A percentile compares a stretch with the other conserved stretches of the same genome.
Evolutionary conservation across 2,113 vertebrate species (phyloP).

Genomic region (Maccullochella peelii): DNA sequence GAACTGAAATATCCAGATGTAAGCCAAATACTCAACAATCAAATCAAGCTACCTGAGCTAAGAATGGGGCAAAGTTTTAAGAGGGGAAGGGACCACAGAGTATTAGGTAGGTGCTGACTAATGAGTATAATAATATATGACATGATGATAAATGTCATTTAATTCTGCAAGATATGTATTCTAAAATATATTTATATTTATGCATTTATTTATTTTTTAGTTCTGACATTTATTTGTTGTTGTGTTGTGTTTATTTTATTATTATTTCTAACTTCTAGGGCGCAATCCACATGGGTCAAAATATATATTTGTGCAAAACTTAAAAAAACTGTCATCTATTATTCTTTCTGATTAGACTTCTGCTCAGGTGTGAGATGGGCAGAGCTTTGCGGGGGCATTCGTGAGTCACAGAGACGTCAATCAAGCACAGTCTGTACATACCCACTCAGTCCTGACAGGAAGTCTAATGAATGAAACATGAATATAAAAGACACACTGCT

Average conservation of each 20-base stretch:
- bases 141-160: too few relatives aligned
- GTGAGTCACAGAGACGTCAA: not conserved
- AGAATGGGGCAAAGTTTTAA: not conserved
- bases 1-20: not conserved
- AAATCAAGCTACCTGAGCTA: not conserved
- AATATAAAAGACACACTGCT: not conserved
- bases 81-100: not conserved
- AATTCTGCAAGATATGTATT: not conserved
- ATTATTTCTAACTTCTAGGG: not conserved
- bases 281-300: not conserved
- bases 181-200: not conserved
- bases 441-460: not conserved
- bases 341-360: not conserved
- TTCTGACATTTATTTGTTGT: not conserved
- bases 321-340: not conserved
- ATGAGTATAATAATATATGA: not conserved
- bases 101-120: too few relatives aligned
- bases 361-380: not conserved
- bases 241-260: not conserved
- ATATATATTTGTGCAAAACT: not conserved
- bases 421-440: not conserved
- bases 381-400: not conserved
- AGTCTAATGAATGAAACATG: not conserved
- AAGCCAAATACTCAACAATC: not conserved
- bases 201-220: not conserved